Evolutionary conservation across 2,797 vertebrate genomes (phyloP).

Genomic region (Sarcoramphus papa): DNA sequence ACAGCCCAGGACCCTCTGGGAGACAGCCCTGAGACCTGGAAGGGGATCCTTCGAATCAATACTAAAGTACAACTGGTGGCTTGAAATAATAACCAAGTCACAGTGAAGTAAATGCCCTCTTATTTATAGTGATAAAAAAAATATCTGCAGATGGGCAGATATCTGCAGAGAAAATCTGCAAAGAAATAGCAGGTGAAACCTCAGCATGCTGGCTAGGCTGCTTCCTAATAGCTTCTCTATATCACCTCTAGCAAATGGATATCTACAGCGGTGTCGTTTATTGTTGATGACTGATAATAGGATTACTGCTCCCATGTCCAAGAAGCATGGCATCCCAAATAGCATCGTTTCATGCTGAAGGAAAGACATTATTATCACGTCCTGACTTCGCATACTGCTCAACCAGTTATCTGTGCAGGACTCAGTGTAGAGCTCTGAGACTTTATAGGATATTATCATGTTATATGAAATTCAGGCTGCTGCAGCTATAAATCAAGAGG

Average conservation of each 20-base stretch:
- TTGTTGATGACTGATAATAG: slow-evolving; percentile 57
- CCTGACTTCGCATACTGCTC: slow-evolving; percentile 24
- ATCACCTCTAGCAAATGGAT: slow-evolving; percentile 45
- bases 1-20: accelerated
- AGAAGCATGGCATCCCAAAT: slow-evolving; percentile 14
- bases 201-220: not conserved
- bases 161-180: slow-evolving; percentile 19
- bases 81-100: not conserved
- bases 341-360: slow-evolving; percentile 29
- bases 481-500: slow-evolving; percentile 59
- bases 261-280: slow-evolving; percentile 13
- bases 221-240: slow-evolving; percentile 40
- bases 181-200: slow-evolving; percentile 13
- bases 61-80: not conserved
- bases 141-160: not conserved
- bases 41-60: not conserved
- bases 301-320: slow-evolving; percentile 41
- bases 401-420: slow-evolving; percentile 34
- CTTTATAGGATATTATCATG: slow-evolving; percentile 29
- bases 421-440: not conserved
- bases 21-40: not conserved
- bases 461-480: slow-evolving; percentile 41
- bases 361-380: slow-evolving; percentile 20
- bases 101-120: not conserved
- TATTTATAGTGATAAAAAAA: not conserved